Evolutionary conservation across 2,888 invertebrate species (phyloP).

Genomic region (Sesamia inferens): DNA sequence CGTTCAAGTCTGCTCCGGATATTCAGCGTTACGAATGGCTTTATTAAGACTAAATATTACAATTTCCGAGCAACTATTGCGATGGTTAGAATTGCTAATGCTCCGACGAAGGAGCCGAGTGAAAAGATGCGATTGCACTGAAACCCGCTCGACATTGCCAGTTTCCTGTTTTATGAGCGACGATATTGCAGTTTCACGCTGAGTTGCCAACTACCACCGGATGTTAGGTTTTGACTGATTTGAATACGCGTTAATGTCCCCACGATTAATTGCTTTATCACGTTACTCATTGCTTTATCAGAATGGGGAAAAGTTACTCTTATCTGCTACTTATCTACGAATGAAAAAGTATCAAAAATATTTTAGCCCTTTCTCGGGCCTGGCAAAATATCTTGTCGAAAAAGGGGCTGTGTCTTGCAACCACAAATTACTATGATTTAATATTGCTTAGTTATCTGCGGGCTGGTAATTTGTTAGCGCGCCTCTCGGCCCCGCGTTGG

Average conservation of each 20-base stretch:
- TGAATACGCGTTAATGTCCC: conserved; percentile 73
- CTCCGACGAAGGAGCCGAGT: conserved; percentile 78
- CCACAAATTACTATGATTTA: conserved; percentile 90
- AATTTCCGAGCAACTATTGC: conserved; percentile 86
- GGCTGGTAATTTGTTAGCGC: conserved; percentile 89
- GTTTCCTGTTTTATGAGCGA: conserved; percentile 84
- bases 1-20: conserved; percentile 82
- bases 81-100: conserved; percentile 87
- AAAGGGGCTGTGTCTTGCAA: conserved; percentile 84
- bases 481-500: conserved; percentile 82
- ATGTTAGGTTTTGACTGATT: conserved; percentile 78
- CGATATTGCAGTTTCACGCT: conserved; percentile 84
- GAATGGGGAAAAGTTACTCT: conserved; percentile 35
- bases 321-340: conserved; percentile 67
- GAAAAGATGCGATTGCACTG: conserved; percentile 86
- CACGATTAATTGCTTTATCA: conserved; percentile 31
- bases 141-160: conserved; percentile 72
- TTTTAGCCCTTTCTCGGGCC: conserved; percentile 69
- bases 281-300: conserved; percentile 27
- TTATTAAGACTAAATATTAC: conserved; percentile 89
- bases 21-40: conserved; percentile 86
- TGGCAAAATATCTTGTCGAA: conserved; percentile 79
- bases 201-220: conserved; percentile 74
- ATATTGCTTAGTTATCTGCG: conserved; percentile 90
- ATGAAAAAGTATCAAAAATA: conserved; percentile 75